phyloP scores from a whole-genome alignment of 1,140 invertebrate species.

The Pogonomyrmex barbatus region DNA sequence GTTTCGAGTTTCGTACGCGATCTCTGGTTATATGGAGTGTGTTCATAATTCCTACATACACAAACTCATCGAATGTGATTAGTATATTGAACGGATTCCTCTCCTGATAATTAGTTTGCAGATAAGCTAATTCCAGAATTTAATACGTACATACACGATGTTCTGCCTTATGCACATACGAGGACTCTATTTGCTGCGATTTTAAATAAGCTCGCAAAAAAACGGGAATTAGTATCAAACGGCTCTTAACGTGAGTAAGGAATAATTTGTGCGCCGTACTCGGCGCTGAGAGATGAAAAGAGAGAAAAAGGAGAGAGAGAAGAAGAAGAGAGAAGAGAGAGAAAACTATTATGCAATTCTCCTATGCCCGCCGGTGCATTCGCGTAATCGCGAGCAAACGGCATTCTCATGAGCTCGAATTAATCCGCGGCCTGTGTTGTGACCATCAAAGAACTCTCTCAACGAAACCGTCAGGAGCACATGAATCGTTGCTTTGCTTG shows the following conservation, averaged over 20 bases:
- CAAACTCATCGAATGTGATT: conserved; percentile 14
- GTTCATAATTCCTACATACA: not conserved
- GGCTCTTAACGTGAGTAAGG: conserved; percentile 33
- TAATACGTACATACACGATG: not conserved
- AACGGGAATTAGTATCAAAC: conserved; percentile 54
- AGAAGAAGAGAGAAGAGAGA: not conserved
- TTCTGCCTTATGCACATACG: not conserved
- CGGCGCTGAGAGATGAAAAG: not conserved
- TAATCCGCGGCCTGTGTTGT: conserved; percentile 76
- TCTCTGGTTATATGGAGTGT: not conserved
- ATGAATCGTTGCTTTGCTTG: conserved; percentile 68
- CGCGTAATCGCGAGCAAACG: conserved; percentile 65
- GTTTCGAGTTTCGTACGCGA: not conserved
- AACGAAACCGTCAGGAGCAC: conserved; percentile 74
- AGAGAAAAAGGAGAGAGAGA: not conserved
- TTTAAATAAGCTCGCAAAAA: conserved; percentile 34
- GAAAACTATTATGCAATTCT: conserved; percentile 62
- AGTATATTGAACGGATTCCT: conserved; percentile 23
- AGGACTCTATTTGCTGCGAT: not conserved
- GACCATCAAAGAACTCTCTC: conserved; percentile 68
- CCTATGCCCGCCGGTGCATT: conserved; percentile 74
- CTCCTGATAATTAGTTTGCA: conserved; percentile 39
- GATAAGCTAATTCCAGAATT: conserved; percentile 22
- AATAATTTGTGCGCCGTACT: conserved; percentile 34
- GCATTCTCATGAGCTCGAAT: conserved; percentile 67